Conservation (phyloP, 2,888 invertebrate species). For the Aphodius granarius region DNA sequence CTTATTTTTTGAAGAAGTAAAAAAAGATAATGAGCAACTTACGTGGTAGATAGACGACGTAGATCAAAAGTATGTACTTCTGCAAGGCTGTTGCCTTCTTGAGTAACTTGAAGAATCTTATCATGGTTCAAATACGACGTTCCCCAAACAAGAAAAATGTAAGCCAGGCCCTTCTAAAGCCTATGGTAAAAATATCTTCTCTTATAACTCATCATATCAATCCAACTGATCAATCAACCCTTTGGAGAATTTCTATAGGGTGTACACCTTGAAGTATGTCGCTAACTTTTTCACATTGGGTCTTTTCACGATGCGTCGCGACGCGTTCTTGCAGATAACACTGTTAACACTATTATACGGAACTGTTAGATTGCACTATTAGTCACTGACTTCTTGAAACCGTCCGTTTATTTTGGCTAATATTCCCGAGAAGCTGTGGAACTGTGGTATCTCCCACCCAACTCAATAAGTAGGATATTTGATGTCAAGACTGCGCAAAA, state of each 20-base stretch:
- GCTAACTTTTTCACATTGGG: not conserved
- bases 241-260: not conserved
- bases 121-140: not conserved
- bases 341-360: too few relatives aligned
- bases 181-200: constrained; percentile 46
- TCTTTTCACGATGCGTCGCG: not conserved
- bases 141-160: not conserved
- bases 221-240: not conserved
- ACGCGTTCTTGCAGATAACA: not conserved
- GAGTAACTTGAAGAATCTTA: not conserved
- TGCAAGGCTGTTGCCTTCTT: not conserved
- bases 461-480: not conserved
- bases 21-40: not conserved
- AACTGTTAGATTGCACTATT: not conserved
- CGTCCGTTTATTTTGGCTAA: not conserved
- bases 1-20: too few relatives aligned
- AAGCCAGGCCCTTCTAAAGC: constrained; percentile 33
- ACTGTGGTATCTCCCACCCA: not conserved
- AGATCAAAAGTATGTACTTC: not conserved
- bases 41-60: not conserved
- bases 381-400: not conserved
- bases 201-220: constrained; percentile 47
- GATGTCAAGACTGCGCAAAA: not conserved
- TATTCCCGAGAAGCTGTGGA: not conserved
- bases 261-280: not conserved